Conservation (phyloP, 2,113 vertebrate genomes). For the Geothlypis trichas region DNA sequence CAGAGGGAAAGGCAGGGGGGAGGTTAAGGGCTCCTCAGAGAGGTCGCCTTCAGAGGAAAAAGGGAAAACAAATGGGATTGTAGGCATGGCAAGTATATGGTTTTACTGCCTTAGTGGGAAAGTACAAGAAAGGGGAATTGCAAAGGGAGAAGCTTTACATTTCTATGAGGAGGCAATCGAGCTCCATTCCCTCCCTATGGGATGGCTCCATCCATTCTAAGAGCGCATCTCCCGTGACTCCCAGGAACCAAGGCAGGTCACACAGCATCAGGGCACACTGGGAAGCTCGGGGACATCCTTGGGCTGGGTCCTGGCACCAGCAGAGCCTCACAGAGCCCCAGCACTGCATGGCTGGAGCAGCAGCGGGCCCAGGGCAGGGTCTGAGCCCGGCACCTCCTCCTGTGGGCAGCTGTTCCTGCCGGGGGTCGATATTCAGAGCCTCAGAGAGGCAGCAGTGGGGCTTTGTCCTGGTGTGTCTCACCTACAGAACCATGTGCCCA, state of each 20-base stretch:
- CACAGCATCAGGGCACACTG: accelerated
- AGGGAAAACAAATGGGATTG: constrained; percentile 28
- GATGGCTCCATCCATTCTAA: neutral
- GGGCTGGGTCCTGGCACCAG: neutral
- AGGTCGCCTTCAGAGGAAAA: constrained; percentile 33
- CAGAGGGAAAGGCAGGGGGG: neutral
- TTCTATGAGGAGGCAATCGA: constrained; percentile 45
- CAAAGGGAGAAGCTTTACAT: constrained; percentile 40
- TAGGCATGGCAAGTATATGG: constrained; percentile 51
- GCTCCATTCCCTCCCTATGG: neutral
- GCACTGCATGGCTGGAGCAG: accelerated
- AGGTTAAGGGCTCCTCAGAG: constrained; percentile 35
- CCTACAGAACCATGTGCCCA: neutral
- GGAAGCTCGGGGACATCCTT: neutral
- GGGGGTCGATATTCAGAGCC: accelerated
- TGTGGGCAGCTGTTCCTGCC: neutral
- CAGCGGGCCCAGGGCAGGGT: neutral
- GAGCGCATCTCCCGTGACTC: neutral
- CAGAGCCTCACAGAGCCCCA: accelerated
- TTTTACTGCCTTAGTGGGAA: constrained; percentile 59
- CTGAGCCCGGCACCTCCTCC: neutral
- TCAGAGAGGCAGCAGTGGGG: neutral
- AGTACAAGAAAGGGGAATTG: constrained; percentile 52
- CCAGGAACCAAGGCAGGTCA: neutral
- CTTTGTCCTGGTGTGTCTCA: neutral